Evolutionary conservation across 2,888 invertebrate genomes (phyloP), one percentile per base, ranked within the genome.

Genomic region (Ditula angustiorana): DNA sequence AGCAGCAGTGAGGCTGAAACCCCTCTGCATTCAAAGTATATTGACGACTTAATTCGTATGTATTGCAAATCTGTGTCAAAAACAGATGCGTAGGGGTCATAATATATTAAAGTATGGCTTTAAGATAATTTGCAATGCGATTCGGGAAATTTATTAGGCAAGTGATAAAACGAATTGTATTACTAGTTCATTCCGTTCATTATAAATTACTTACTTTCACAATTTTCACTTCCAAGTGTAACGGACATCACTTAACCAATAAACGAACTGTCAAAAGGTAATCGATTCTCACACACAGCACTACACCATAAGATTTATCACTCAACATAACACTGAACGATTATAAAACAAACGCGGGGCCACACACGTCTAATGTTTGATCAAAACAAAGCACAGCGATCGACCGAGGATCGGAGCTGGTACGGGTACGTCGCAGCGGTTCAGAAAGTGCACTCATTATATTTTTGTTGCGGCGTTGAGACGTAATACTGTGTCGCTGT

Each of bases 331-430:
- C 77, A 74, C 63, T 59, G 63, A 24, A 26, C 59, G 24, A 60
- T 67, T 64, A 56, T 24, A 49, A 65, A 55, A 65, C 64, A 58
- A 62, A 55, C 70, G 75, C 71, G 75, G n/a, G 77, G 75, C 74
- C 74, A 73, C 74, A 71, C 75, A 72, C 67, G 74, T 73, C 68
- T 75, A 73, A 69, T 71, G 73, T 78, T 75, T 77, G 78, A 79
- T 74, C 71, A 71, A 76, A 79, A 85, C 80, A 80, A 80, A 77
- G 71, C 80, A 81, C 80, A 80, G 70, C 70, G 74, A 75, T 76
- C 78, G 78, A 75, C 76, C 76, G 72, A 75, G 73, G 72, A 78
- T 60, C 26, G 62, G 57, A 56, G 61, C 60, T 26, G 30, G 57
- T 44, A 55, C 61, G 44, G 52, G 46, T 58, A 66, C 69, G 66